phyloP scores from a whole-genome alignment of 2,113 vertebrate species.

The Entomyzon cyanotis region DNA sequence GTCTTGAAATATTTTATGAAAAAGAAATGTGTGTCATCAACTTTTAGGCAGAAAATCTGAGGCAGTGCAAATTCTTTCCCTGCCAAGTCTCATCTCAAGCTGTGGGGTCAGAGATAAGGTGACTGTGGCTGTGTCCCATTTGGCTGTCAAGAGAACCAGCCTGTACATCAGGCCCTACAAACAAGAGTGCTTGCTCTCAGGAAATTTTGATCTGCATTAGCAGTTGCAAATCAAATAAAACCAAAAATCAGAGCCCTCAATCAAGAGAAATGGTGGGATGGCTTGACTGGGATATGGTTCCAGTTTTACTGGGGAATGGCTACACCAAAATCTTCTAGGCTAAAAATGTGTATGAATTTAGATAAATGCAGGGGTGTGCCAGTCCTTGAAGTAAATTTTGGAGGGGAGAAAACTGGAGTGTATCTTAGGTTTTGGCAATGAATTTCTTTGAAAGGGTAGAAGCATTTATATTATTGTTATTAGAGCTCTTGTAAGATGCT shows the following conservation, averaged over 20 bases:
- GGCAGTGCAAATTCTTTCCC: not conserved
- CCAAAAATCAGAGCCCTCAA: not conserved
- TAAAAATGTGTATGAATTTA: not conserved
- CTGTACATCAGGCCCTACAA: not conserved
- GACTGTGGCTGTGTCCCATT: not conserved
- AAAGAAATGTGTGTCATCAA: not conserved
- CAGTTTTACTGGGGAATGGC: not conserved
- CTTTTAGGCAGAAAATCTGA: not conserved
- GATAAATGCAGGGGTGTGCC: not conserved
- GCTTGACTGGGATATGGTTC: not conserved
- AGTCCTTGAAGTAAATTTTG: not conserved
- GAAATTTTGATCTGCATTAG: not conserved
- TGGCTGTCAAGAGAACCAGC: not conserved
- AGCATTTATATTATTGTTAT: not conserved
- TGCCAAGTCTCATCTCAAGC: not conserved
- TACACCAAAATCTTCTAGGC: not conserved
- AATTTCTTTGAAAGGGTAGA: not conserved
- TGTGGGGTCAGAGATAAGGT: not conserved
- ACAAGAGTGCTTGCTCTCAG: accelerated
- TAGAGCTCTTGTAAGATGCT: not conserved
- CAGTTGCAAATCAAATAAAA: not conserved
- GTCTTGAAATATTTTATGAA: not conserved
- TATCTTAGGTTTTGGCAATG: not conserved
- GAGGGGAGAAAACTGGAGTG: not conserved
- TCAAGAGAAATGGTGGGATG: not conserved